Evolutionary conservation across 2,888 invertebrate genomes (phyloP).

Genomic region (Dicyrtomina minuta): DNA sequence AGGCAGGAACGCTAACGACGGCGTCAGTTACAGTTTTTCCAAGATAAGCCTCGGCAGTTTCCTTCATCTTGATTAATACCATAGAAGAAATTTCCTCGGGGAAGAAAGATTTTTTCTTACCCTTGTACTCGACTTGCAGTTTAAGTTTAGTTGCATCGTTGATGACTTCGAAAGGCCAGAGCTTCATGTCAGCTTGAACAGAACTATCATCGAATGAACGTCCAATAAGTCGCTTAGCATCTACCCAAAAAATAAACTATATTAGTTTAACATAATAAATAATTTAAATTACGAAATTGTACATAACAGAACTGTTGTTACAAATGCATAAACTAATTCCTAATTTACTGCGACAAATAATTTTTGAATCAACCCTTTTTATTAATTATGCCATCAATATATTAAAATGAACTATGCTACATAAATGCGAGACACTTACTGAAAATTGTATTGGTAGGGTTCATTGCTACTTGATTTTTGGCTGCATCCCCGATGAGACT

Average conservation of each 20-base stretch:
- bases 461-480: no score
- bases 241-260: no score
- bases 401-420: not conserved
- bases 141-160: no score
- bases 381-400: not conserved
- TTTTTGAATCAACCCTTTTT: not conserved
- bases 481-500: no score
- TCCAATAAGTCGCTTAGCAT: no score
- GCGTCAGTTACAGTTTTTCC: no score
- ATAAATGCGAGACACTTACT: constrained; percentile 32
- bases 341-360: not conserved
- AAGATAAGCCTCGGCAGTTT: no score
- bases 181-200: constrained; percentile 90
- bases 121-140: no score
- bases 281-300: not conserved
- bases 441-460: constrained; percentile 80
- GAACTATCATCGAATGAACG: constrained; percentile 82
- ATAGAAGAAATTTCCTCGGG: constrained; percentile 67
- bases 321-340: not conserved
- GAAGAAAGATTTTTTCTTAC: no score
- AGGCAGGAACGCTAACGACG: no score
- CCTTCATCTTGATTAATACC: constrained; percentile 80
- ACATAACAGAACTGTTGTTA: not conserved
- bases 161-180: no score
- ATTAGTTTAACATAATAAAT: constrained; percentile 34